Evolutionary conservation across 2,113 vertebrate genomes (phyloP).

Genomic region (Megaceryle torquata): DNA sequence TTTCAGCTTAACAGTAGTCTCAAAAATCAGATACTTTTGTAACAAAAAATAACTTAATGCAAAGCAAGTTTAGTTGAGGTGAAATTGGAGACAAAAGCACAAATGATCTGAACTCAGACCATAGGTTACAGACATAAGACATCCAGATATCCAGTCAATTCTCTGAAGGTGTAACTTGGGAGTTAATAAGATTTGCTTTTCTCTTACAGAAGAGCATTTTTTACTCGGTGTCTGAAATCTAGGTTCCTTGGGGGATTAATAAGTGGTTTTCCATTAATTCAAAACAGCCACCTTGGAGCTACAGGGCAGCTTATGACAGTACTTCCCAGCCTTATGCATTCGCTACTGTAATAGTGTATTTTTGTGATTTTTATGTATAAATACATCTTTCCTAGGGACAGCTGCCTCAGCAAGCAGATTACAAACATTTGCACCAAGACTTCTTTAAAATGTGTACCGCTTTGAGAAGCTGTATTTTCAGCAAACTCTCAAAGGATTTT

Average conservation of each 20-base stretch:
- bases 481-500: neutral
- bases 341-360: neutral
- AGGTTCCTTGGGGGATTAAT: neutral
- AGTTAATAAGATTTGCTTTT: constrained; percentile 27
- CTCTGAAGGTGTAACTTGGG: neutral
- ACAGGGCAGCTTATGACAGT: neutral
- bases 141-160: neutral
- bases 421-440: neutral
- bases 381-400: neutral
- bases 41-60: neutral
- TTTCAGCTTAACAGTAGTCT: neutral
- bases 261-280: constrained; percentile 15
- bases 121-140: neutral
- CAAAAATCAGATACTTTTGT: neutral
- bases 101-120: neutral
- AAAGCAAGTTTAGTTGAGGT: neutral
- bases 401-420: neutral
- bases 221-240: neutral
- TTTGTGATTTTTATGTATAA: neutral
- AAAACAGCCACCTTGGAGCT: neutral
- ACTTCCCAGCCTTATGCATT: neutral
- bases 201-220: neutral
- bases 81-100: neutral
- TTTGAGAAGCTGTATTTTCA: neutral
- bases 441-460: neutral